These are phyloP conservation scores for Dromaius novaehollandiae DNA, from an alignment of 2,113 vertebrate species.

Conservation along the genomic window DNA sequence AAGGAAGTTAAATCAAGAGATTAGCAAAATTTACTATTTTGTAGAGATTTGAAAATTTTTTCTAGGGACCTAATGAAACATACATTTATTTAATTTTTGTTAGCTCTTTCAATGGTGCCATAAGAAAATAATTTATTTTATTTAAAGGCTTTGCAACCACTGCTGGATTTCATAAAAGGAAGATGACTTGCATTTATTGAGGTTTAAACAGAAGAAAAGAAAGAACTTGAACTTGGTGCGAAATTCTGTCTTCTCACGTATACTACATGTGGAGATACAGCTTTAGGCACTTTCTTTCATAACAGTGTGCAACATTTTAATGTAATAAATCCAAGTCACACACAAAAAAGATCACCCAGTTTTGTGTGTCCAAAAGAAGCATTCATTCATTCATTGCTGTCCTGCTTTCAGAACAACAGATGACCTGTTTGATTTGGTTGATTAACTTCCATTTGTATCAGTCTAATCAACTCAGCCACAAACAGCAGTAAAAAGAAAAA, in stretches of 20 bases:
- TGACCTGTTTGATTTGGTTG: not conserved
- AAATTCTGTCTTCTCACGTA: not conserved
- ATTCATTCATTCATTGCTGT: not conserved
- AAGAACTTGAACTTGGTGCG: not conserved
- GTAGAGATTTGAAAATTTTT: not conserved
- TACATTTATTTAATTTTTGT: not conserved
- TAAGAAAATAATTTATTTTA: not conserved
- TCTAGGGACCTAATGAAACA: not conserved
- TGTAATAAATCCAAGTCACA: not conserved
- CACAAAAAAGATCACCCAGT: not conserved
- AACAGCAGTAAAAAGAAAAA: not conserved
- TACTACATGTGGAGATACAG: not conserved
- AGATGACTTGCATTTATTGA: not conserved
- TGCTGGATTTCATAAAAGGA: not conserved
- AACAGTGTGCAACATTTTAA: not conserved
- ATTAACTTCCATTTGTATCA: not conserved
- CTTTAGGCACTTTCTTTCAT: constrained; percentile 11
- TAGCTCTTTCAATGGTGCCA: not conserved
- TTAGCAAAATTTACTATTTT: not conserved
- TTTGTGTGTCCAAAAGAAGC: not conserved
- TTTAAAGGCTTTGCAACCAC: not conserved
- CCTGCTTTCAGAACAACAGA: not conserved
- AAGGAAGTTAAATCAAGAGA: not conserved
- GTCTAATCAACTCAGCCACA: not conserved
- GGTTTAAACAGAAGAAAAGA: not conserved